Conservation (phyloP, 2,888 invertebrate species). For the Habrosyne pyritoides region DNA sequence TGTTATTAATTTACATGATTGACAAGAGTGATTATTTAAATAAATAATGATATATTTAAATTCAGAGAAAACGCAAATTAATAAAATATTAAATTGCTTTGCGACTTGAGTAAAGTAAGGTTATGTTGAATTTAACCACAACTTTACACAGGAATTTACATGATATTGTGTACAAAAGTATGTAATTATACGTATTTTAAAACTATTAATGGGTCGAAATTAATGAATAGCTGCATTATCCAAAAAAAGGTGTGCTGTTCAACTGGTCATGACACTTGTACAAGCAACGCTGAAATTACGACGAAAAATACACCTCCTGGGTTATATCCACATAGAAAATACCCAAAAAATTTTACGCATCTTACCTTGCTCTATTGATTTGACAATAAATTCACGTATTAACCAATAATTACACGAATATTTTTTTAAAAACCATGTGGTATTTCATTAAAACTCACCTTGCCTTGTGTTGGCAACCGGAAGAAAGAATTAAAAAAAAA, state of each 20-base stretch:
- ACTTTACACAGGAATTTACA: background rate
- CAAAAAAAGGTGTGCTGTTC: background rate
- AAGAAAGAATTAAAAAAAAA: conserved; percentile 63
- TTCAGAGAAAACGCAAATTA: no score
- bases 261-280: background rate
- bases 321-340: no score
- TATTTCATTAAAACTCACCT: conserved; percentile 65
- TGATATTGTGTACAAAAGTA: background rate
- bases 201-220: no score
- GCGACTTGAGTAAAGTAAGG: background rate
- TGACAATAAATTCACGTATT: background rate
- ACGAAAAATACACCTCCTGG: background rate
- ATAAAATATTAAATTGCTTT: background rate
- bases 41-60: no score
- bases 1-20: no score
- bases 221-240: no score
- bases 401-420: conserved; percentile 31
- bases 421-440: conserved; percentile 70
- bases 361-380: conserved; percentile 39
- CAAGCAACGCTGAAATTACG: background rate
- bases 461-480: conserved; percentile 77
- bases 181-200: background rate
- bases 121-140: background rate
- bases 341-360: background rate
- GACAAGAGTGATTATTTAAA: no score